A percentile compares a stretch with the other conserved stretches of the same genome.
phyloP scores from a whole-genome alignment of 2,113 vertebrate genomes.

The Ia io region DNA sequence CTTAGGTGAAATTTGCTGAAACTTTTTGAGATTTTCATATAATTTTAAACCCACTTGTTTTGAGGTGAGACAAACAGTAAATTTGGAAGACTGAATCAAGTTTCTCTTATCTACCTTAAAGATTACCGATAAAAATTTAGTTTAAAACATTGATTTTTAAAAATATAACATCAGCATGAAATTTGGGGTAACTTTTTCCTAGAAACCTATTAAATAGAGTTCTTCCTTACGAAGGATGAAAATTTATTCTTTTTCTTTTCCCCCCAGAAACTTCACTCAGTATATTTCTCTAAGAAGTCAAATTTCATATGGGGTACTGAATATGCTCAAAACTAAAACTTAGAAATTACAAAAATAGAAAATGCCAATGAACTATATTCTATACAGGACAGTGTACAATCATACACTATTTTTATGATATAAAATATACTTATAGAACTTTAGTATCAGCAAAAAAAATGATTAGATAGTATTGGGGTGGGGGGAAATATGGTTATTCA shows the following conservation, averaged over 20 bases:
- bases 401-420: neutral
- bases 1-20: conserved; percentile 6
- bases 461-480: neutral
- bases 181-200: neutral
- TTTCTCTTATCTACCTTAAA: neutral
- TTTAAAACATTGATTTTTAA: conserved; percentile 17
- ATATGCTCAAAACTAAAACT: neutral
- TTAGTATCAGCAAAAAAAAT: conserved; percentile 7
- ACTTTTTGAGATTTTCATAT: neutral
- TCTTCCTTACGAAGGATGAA: conserved; percentile 9
- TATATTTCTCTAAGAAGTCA: neutral
- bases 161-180: neutral
- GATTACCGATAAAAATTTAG: neutral
- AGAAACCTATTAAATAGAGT: neutral
- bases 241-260: neutral
- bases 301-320: neutral
- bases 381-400: neutral
- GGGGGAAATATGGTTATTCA: neutral
- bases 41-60: neutral
- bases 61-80: neutral
- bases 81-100: neutral
- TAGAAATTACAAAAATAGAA: conserved; percentile 34
- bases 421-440: conserved; percentile 8
- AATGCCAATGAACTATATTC: conserved; percentile 15
- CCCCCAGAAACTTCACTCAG: neutral